Base-by-base conservation (phyloP, 1,140 invertebrate species). In the Amyelois transitella region DNA sequence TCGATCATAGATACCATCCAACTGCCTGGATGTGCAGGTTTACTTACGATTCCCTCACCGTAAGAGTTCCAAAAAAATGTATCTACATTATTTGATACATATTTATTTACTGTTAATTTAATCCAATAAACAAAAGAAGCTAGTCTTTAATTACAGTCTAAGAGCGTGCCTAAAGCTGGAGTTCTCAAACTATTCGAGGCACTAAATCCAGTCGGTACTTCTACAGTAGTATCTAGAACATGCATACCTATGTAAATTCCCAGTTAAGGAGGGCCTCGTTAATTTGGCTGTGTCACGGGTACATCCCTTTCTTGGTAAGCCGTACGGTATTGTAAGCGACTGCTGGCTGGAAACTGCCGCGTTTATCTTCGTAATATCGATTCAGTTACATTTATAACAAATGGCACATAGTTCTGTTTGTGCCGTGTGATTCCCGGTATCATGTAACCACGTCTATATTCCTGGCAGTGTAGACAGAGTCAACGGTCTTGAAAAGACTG, bases 181-280 rank as follows among this genome's bases (percentile, higher is more conserved):
- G 64, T 75, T 70, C 57, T 45, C 62, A 70, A 77, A 79, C 74
- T 75, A 82, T 85, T 77, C 63, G 59, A 58, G 70, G 63, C 69
- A 70, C 68, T 85, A 82, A 85, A 81, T 81, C 66, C 71, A 57
- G 62, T 61, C 58, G 62, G 58, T 57, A 64, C 61, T 59, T 6
- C 10, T 2, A 60, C 68, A 61, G 62, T 60, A 72, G 51, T 70
- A 74, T 64, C 66, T 69, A 58, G 72, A 60, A 76, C 75, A 77
- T 76, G 70, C 75, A 77, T 77, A 75, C 71, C 67, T 69, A 75
- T 82, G 80, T 77, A 81, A 82, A 82, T 75, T 71, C 76, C 62
- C 20, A 72, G 58, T 51, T 53, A 58, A 68, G 66, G 68, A 58
- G 52, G 49, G 58, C 58, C 67, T 80, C 69, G 69, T 81, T 84